Evolutionary conservation across 2,113 vertebrate genomes (phyloP), one percentile per base, ranked within the genome.

Genomic region (Hiodon alosoides): DNA sequence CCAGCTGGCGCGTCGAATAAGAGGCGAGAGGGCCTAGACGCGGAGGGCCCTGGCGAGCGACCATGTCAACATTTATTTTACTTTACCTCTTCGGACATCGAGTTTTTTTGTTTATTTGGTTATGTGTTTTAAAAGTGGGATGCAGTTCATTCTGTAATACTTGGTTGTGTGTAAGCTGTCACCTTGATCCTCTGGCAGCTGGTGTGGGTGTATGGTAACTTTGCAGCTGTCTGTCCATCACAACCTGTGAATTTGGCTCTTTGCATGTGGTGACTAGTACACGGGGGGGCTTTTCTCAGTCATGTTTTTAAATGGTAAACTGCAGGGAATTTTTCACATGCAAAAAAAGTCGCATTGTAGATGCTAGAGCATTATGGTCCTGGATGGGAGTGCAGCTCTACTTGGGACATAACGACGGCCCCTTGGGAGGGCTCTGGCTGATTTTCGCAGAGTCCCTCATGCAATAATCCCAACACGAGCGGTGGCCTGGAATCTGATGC

Each of bases 1-100:
- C 86, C 91, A 93, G 87, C 86, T 93, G 88, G 91, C 91, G 10
- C 90, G 91, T 47, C 90, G 91, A 85, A 93, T 93, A 89, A 92
- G 91, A 75, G 91, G 91, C 7, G 91, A 92, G 79, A 80, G 91
- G 75, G 91, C 91, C 78, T 93, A 88, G 84, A 48, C 11, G 46
- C 0, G 3, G 17, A 11, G 7, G 3, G 8, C 7, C 2, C 7
- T 55, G 69, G 82, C 0, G 0, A 0, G 7, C 2, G 17, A 47
- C 77, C 10, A 83, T 78, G 83, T 78, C 46, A 81, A 80, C 74
- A 80, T 85, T 83, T 81, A 86, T 80, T 78, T 87, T 46, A 68
- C 47, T 68, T 66, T 83, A 83, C 84, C 77, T 79, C 86, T 85
- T 86, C 85, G 89, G 86, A 88, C 83, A 79, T 82, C 75, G 83